phyloP scores from a whole-genome alignment of 2,888 invertebrate genomes.

The Clunio marinus region DNA sequence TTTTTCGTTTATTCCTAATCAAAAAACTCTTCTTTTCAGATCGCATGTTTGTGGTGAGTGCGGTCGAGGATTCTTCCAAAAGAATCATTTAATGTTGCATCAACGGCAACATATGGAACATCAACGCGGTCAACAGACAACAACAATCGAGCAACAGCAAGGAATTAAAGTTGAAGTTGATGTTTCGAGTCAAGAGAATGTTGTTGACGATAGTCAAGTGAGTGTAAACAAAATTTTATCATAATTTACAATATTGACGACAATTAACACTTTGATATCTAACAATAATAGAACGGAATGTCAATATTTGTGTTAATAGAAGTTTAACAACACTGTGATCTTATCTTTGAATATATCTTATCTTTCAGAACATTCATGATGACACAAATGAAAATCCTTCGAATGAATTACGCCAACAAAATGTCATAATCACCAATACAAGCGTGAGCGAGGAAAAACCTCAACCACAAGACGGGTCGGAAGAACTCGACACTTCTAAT shows the following conservation, averaged over 20 bases:
- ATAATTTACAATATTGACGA: too few relatives aligned
- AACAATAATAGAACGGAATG: too few relatives aligned
- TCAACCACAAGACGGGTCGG: not conserved
- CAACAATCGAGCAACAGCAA: not conserved
- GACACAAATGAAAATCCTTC: constrained; percentile 25
- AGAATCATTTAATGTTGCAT: constrained; percentile 76
- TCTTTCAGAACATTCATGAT: not conserved
- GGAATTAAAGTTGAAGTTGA: not conserved
- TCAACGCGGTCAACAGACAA: not conserved
- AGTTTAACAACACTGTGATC: not conserved
- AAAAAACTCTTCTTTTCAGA: too few relatives aligned
- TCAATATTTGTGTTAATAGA: not conserved
- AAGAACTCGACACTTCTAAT: not conserved
- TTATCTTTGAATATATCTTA: not conserved
- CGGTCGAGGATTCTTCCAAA: constrained; percentile 81
- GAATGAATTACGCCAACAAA: constrained; percentile 12
- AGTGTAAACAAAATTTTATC: not conserved
- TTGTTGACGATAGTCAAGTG: not conserved
- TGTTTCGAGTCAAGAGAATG: not conserved
- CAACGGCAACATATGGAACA: constrained; percentile 65
- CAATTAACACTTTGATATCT: too few relatives aligned
- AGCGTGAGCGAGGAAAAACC: not conserved
- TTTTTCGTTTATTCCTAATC: too few relatives aligned
- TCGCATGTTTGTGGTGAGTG: constrained; percentile 76
- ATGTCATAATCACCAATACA: constrained; percentile 14